phyloP scores from a whole-genome alignment of 1,140 invertebrate genomes.

The Lethrus apterus region DNA sequence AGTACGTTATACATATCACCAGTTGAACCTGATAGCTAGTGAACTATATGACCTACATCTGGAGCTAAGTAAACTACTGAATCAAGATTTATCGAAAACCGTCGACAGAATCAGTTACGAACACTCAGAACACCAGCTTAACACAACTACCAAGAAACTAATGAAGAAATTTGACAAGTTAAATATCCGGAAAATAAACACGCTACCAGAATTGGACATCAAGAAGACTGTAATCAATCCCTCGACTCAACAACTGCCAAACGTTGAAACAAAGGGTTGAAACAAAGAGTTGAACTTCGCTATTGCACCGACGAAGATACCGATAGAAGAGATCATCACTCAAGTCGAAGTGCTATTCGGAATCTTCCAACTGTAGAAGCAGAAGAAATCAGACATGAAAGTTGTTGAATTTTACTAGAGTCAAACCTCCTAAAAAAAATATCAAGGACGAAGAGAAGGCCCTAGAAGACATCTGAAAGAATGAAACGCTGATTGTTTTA shows the following conservation, averaged over 20 bases:
- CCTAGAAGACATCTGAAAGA: background rate
- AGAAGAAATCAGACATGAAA: conserved; percentile 5
- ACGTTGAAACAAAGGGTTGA: background rate
- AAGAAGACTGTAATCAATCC: background rate
- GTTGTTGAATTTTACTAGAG: background rate
- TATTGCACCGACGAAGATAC: conserved; percentile 6
- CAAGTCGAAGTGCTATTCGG: conserved; percentile 5
- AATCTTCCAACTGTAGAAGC: background rate
- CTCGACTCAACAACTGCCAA: background rate
- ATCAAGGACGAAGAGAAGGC: background rate
- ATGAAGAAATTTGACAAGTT: conserved; percentile 6
- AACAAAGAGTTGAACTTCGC: background rate
- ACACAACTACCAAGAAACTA: background rate
- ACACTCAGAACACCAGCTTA: background rate
- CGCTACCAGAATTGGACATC: conserved; percentile 1
- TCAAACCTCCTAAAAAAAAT: background rate
- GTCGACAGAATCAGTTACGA: background rate
- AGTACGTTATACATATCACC: background rate
- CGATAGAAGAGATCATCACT: conserved; percentile 6
- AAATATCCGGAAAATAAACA: background rate
- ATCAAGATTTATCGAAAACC: background rate
- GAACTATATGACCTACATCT: background rate
- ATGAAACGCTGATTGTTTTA: background rate
- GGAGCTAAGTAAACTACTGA: background rate
- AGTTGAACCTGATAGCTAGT: background rate